phyloP scores from a whole-genome alignment of 2,113 vertebrate species.

The Mus musculus region DNA sequence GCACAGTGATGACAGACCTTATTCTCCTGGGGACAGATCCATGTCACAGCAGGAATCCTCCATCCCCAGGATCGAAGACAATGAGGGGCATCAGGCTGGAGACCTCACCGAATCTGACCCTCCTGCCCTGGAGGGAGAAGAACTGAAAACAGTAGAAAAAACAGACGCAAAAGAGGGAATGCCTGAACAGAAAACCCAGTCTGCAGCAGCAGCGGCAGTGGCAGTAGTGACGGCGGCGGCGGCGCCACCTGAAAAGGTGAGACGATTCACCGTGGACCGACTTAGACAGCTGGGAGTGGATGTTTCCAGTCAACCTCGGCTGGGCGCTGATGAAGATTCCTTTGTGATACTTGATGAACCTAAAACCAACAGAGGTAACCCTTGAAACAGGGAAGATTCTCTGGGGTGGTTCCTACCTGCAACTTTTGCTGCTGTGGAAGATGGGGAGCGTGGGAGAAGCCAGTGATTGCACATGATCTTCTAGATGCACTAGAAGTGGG shows the following conservation, averaged over 20 bases:
- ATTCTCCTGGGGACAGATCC: not conserved
- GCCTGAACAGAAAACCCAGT: not conserved
- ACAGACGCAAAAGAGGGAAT: conserved; percentile 25
- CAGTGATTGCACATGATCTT: not conserved
- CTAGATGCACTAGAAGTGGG: not conserved
- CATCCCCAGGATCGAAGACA: not conserved
- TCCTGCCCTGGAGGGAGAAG: conserved; percentile 29
- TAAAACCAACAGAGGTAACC: conserved; percentile 90
- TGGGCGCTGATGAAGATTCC: conserved; percentile 89
- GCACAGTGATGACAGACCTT: conserved; percentile 12
- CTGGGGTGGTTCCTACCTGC: not conserved
- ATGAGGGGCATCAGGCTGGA: conserved; percentile 52
- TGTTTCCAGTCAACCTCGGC: conserved; percentile 91
- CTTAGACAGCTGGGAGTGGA: conserved; percentile 93
- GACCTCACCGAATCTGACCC: conserved; percentile 30
- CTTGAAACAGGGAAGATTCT: conserved; percentile 26
- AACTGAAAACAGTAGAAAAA: conserved; percentile 18
- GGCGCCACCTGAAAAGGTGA: conserved; percentile 82
- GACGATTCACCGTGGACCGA: conserved; percentile 90
- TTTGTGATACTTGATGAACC: conserved; percentile 94
- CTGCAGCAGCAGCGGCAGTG: not conserved
- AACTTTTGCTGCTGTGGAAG: not conserved
- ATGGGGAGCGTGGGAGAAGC: conserved; percentile 1
- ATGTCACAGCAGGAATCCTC: conserved; percentile 17
- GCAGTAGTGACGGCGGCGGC: not conserved